Percentiles rank a stretch among this genome's conserved stretches.
Conservation (phyloP, 1,140 invertebrate genomes). For the Nasonia giraulti region DNA sequence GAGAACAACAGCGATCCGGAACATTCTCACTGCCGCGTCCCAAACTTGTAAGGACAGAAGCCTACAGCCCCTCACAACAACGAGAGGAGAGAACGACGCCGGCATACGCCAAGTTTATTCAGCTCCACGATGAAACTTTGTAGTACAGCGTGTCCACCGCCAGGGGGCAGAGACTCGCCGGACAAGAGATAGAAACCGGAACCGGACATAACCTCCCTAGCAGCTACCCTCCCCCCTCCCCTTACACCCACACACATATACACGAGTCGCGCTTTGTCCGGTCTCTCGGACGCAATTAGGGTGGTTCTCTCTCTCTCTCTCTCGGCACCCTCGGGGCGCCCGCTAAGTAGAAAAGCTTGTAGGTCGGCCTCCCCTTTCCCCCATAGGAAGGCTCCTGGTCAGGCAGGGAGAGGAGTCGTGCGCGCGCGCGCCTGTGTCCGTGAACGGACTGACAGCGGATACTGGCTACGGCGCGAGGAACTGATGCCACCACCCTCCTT, state of each 20-base stretch:
- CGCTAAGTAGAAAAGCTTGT: constrained; percentile 76
- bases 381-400: constrained; percentile 51
- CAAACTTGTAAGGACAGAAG: constrained; percentile 11
- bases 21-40: too few species aligned
- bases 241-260: constrained; percentile 58
- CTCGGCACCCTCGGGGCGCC: constrained; percentile 63
- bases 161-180: constrained; percentile 68
- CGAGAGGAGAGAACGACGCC: constrained; percentile 52
- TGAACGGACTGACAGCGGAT: constrained; percentile 66
- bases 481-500: constrained; percentile 54
- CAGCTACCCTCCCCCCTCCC: constrained; percentile 56
- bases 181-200: constrained; percentile 68
- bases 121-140: constrained; percentile 72
- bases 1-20: too few species aligned
- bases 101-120: constrained; percentile 71
- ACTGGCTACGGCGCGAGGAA: constrained; percentile 62
- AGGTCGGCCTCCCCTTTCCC: constrained; percentile 53
- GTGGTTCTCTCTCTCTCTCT: constrained; percentile 62
- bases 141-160: constrained; percentile 74
- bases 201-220: constrained; percentile 66
- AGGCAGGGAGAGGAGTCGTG: constrained; percentile 20
- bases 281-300: constrained; percentile 75
- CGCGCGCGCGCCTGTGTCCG: constrained; percentile 39
- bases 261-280: constrained; percentile 73
- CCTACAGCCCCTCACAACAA: not conserved